These are phyloP conservation scores for Salvelinus sp. DNA, from an alignment of 2,113 vertebrate species.

Conservation along the genomic window DNA sequence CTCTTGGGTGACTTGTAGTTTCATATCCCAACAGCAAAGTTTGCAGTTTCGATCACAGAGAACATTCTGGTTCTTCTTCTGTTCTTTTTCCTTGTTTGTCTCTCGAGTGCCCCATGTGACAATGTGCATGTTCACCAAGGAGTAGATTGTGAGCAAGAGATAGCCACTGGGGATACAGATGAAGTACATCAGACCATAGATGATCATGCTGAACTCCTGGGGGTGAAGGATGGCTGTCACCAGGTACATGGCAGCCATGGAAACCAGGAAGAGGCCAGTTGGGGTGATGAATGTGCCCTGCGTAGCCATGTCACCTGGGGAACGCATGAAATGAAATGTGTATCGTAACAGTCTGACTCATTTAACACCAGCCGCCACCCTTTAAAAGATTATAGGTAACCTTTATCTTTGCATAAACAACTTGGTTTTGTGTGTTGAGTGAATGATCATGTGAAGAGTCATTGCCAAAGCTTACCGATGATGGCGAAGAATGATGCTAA, in stretches of 20 bases:
- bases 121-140: slow-evolving; percentile 79
- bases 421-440: too few relatives aligned
- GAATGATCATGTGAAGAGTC: too few relatives aligned
- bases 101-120: slow-evolving; percentile 83
- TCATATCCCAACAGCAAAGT: slow-evolving; percentile 77
- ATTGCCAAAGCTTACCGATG: slow-evolving; percentile 63
- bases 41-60: slow-evolving; percentile 70
- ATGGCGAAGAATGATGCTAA: slow-evolving; percentile 78
- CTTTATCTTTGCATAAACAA: too few relatives aligned
- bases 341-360: not conserved
- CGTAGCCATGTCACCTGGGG: slow-evolving; percentile 74
- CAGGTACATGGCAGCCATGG: slow-evolving; percentile 71
- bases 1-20: slow-evolving; percentile 69
- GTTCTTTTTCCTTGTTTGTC: slow-evolving; percentile 57
- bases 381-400: too few relatives aligned
- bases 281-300: slow-evolving; percentile 77
- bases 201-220: slow-evolving; percentile 71
- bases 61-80: slow-evolving; percentile 55
- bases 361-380: too few relatives aligned
- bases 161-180: slow-evolving; percentile 83
- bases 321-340: not conserved
- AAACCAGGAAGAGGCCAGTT: slow-evolving; percentile 78
- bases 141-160: slow-evolving; percentile 80
- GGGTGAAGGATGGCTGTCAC: slow-evolving; percentile 77
- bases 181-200: slow-evolving; percentile 81